Base-by-base conservation (phyloP, 1,140 invertebrate genomes). In the Chymomyza costata region DNA sequence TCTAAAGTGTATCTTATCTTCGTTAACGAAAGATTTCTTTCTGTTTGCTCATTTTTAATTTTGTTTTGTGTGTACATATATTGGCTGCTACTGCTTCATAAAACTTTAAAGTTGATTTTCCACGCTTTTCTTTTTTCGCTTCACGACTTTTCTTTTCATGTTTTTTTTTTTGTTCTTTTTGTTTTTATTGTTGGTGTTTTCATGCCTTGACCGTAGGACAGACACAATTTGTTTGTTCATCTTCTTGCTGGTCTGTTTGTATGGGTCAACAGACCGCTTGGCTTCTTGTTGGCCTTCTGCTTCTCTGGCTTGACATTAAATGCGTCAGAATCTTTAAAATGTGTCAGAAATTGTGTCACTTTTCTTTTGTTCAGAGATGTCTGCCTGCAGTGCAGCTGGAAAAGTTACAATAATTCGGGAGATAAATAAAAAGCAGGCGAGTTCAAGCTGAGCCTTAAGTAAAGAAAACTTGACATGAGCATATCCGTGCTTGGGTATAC, bases 31-130 rank as follows among this genome's bases (percentile, higher is more conserved):
- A n/a, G n/a, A n/a, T n/a, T n/a, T n/a, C 21, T 30, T 43, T 43
- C 13, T n/a, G n/a, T n/a, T n/a, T n/a, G n/a, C 8, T 25, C 21
- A 8, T 25, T 25, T 25, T 25, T 8, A 5, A 5, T 25, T 8
- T 25, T 25, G 3, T 25, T 25, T 37, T 47, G 37, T 52, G 30
- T 62, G n/a, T n/a, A n/a, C n/a, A 55, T 62, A 39, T 60, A 41
- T 55, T 55, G 56, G 55, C 47, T 56, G 47, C 43, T 48, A 43
- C 62, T 47, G 47, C 47, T 57, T 52, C 52, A 65, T 62, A 52
- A 31, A 65, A 62, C 51, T 57, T 65, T 65, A 44, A 65, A 62
- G 41, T 62, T 65, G 45, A 55, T 46, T 55, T 50, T 50, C 37
- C 18, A 21, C 11, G 8, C 10, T 18, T n/a, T n/a, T n/a, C n/a